phyloP scores from a whole-genome alignment of 2,797 vertebrate genomes.

The Echiichthys vipera region DNA sequence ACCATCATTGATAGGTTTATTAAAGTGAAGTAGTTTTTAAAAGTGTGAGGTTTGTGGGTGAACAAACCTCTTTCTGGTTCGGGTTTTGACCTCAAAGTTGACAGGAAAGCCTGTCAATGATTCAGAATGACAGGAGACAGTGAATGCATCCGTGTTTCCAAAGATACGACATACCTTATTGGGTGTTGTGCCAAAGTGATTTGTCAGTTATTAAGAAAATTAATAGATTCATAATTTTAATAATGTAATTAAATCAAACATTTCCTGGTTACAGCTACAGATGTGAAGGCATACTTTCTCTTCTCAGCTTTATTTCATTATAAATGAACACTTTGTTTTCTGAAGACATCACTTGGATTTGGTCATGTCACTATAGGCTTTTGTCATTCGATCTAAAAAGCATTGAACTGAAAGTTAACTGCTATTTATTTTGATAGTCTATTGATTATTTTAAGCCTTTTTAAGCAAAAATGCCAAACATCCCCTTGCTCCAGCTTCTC shows the following conservation, averaged over 20 bases:
- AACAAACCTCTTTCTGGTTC: neutral
- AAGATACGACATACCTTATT: neutral
- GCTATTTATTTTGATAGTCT: neutral
- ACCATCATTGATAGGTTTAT: neutral
- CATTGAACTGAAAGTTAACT: neutral
- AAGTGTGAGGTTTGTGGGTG: constrained; percentile 34
- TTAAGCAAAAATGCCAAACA: too few species aligned
- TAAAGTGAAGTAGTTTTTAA: neutral
- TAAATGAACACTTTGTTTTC: neutral
- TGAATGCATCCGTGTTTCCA: neutral
- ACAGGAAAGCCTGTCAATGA: neutral
- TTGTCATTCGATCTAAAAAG: neutral
- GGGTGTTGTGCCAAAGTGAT: too few species aligned
- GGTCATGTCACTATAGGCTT: neutral
- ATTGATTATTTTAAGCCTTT: neutral
- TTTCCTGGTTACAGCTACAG: neutral
- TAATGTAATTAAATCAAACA: neutral
- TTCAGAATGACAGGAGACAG: neutral
- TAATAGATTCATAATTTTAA: neutral
- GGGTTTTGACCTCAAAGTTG: neutral
- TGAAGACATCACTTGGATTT: neutral
- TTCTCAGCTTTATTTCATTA: too few species aligned
- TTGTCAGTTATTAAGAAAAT: too few species aligned
- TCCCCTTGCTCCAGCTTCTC: too few species aligned
- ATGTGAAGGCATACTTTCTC: neutral